These are phyloP conservation scores for Tinamus guttatus DNA, from an alignment of 2,113 vertebrate species.

Conservation along the genomic window DNA sequence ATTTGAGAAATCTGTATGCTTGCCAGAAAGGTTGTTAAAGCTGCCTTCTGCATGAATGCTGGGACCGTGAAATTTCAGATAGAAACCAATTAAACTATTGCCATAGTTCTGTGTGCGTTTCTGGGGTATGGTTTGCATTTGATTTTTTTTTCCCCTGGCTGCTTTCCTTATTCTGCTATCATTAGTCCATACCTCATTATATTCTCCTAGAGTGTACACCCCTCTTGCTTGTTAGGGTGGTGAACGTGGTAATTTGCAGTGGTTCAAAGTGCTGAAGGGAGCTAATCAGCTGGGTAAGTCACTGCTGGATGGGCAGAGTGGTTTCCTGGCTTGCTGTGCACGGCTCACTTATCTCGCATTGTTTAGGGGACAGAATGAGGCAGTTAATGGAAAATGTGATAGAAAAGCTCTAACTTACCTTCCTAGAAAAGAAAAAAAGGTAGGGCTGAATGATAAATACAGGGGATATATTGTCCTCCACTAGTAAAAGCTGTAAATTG, in stretches of 20 bases:
- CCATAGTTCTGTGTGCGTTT: not conserved
- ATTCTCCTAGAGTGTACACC: not conserved
- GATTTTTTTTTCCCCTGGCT: not conserved
- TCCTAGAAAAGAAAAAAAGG: not conserved
- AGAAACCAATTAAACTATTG: not conserved
- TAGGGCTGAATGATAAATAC: not conserved
- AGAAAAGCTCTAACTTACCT: not conserved
- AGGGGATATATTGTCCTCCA: not conserved
- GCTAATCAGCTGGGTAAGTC: constrained; percentile 42
- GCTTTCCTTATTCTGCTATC: not conserved
- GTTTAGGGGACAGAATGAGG: not conserved
- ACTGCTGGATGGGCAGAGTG: not conserved
- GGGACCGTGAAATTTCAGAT: not conserved
- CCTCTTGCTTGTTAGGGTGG: constrained; percentile 37
- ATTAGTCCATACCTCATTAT: constrained; percentile 35
- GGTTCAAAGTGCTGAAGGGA: constrained; percentile 20
- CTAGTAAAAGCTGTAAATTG: not conserved
- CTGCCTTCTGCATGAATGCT: not conserved
- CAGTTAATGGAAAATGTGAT: not conserved
- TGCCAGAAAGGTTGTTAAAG: not conserved
- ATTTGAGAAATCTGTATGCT: not conserved
- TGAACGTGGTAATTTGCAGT: constrained; percentile 40
- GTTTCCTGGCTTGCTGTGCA: not conserved
- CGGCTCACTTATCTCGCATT: not conserved
- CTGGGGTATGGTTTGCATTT: not conserved